phyloP scores from a whole-genome alignment of 2,797 vertebrate genomes.

The Girardinus metallicus region DNA sequence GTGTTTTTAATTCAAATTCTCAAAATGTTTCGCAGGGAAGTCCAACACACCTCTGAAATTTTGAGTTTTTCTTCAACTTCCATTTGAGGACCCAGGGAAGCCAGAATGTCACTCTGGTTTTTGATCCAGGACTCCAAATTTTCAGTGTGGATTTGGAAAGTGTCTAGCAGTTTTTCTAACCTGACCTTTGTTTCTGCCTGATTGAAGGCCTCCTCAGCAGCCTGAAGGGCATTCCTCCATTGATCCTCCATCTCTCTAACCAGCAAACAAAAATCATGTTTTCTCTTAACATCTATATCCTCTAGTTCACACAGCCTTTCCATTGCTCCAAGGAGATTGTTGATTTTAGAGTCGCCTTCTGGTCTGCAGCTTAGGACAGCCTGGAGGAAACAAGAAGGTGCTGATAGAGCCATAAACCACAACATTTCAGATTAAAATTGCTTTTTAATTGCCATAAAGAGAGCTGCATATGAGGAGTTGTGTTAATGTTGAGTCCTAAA shows the following conservation, averaged over 20 bases:
- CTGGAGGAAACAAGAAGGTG: constrained; percentile 59
- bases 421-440: background rate
- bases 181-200: constrained; percentile 3
- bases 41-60: constrained; percentile 78
- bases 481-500: background rate
- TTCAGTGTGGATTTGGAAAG: constrained; percentile 70
- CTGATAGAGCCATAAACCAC: background rate
- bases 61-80: constrained; percentile 71
- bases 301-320: constrained; percentile 52
- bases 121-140: constrained; percentile 80
- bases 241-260: constrained; percentile 57
- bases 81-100: constrained; percentile 60
- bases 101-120: constrained; percentile 76
- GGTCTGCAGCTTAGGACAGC: constrained; percentile 75
- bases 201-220: constrained; percentile 48
- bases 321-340: constrained; percentile 56
- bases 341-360: constrained; percentile 81
- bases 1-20: no score
- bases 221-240: constrained; percentile 63
- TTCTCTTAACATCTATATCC: constrained; percentile 55
- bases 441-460: background rate
- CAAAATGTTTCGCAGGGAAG: background rate
- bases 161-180: constrained; percentile 39
- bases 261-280: constrained; percentile 39
- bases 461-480: background rate